A percentile compares a stretch with the other conserved stretches of the same genome.
Conservation (phyloP, 2,888 invertebrate species). For the Apotomis betuletana region DNA sequence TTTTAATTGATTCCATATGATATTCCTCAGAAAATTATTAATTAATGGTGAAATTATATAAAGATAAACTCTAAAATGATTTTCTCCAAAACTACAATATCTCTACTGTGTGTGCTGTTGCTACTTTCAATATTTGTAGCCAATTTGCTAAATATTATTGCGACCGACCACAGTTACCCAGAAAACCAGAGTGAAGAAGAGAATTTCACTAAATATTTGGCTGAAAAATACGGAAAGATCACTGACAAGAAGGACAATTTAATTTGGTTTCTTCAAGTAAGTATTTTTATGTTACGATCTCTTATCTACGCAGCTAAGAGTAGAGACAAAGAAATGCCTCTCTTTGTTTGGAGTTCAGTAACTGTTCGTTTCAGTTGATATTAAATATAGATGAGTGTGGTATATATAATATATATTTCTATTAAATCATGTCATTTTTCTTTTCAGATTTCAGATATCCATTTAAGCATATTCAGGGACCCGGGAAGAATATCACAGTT, state of each 20-base stretch:
- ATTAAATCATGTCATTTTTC: neutral
- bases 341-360: neutral
- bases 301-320: neutral
- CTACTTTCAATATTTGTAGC: slow-evolving; percentile 87
- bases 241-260: slow-evolving; percentile 83
- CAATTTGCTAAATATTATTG: slow-evolving; percentile 86
- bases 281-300: slow-evolving; percentile 39
- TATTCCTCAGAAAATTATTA: slow-evolving; percentile 8
- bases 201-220: slow-evolving; percentile 66
- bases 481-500: slow-evolving; percentile 89
- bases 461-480: slow-evolving; percentile 93
- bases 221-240: slow-evolving; percentile 74
- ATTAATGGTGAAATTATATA: slow-evolving; percentile 18
- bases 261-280: slow-evolving; percentile 91
- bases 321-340: neutral
- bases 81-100: slow-evolving; percentile 85
- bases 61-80: slow-evolving; percentile 76
- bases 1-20: slow-evolving; percentile 25
- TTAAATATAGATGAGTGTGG: too few relatives aligned
- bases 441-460: slow-evolving; percentile 92
- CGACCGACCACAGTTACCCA: slow-evolving; percentile 80
- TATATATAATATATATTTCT: too few relatives aligned
- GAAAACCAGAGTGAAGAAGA: slow-evolving; percentile 64
- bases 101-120: slow-evolving; percentile 85
- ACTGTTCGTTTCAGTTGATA: too few relatives aligned